Conservation (phyloP, 2,888 invertebrate species). For the Heterodera filipjevi region DNA sequence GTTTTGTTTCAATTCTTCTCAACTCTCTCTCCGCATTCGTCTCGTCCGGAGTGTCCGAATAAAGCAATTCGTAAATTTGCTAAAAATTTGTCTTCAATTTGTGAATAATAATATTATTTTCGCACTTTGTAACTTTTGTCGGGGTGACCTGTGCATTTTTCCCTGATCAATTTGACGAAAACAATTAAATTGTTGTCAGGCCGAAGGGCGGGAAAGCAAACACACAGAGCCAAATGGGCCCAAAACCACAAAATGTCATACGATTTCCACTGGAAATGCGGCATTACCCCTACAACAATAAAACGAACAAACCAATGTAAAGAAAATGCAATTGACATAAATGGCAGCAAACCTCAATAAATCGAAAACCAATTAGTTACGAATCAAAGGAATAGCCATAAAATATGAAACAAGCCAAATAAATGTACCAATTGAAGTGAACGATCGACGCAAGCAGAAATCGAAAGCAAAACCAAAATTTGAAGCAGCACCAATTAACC, state of each 20-base stretch:
- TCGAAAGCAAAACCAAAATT: slow-evolving; percentile 62
- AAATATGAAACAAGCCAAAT: too few species aligned
- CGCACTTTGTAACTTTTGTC: slow-evolving; percentile 53
- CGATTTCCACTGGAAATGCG: slow-evolving; percentile 50
- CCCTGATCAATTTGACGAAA: slow-evolving; percentile 54
- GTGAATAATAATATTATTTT: neutral
- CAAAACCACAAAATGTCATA: slow-evolving; percentile 65
- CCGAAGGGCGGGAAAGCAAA: slow-evolving; percentile 57
- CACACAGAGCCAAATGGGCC: slow-evolving; percentile 60
- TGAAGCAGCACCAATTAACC: slow-evolving; percentile 52
- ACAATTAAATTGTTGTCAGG: slow-evolving; percentile 55
- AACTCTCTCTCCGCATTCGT: slow-evolving; percentile 55
- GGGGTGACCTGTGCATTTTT: slow-evolving; percentile 51
- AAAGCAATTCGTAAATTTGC: slow-evolving; percentile 54
- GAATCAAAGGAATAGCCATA: too few species aligned
- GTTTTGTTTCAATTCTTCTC: slow-evolving; percentile 46
- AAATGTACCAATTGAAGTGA: slow-evolving; percentile 59
- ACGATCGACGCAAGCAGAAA: slow-evolving; percentile 60
- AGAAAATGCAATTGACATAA: slow-evolving; percentile 61
- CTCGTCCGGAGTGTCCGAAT: slow-evolving; percentile 43
- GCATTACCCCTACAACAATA: neutral
- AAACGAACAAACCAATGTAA: slow-evolving; percentile 43
- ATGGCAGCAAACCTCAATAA: slow-evolving; percentile 42
- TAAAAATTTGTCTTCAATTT: slow-evolving; percentile 31
- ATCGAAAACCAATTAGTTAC: neutral